phyloP scores from a whole-genome alignment of 2,888 invertebrate species.

The Diloba caeruleocephala region DNA sequence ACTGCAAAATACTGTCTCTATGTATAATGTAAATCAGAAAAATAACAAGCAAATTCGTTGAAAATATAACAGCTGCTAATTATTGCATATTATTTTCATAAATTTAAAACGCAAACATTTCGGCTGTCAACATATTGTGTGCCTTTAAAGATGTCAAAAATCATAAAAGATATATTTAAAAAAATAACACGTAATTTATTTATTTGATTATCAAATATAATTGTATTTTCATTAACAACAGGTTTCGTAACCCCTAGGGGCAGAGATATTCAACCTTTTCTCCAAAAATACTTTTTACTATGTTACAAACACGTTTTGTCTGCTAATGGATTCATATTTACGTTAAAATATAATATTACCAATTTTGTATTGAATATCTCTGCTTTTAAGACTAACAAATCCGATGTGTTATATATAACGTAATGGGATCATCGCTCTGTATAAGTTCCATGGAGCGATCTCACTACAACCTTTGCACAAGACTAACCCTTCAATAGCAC shows the following conservation, averaged over 20 bases:
- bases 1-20: slow-evolving; percentile 27
- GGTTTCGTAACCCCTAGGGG: slow-evolving; percentile 24
- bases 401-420: slow-evolving; percentile 7
- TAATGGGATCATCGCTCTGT: slow-evolving; percentile 5
- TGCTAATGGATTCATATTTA: no score
- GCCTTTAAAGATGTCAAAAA: slow-evolving; percentile 8
- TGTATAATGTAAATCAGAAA: slow-evolving; percentile 27
- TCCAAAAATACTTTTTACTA: neutral
- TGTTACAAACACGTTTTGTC: no score
- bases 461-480: slow-evolving; percentile 38
- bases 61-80: slow-evolving; percentile 22
- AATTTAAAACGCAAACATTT: slow-evolving; percentile 1
- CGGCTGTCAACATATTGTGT: neutral
- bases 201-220: slow-evolving; percentile 16
- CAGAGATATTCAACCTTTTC: slow-evolving; percentile 20
- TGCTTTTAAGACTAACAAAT: slow-evolving; percentile 17
- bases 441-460: slow-evolving; percentile 33
- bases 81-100: slow-evolving; percentile 10
- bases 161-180: slow-evolving; percentile 18
- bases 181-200: slow-evolving; percentile 30
- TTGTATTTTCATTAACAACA: slow-evolving; percentile 29
- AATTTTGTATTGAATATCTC: slow-evolving; percentile 17
- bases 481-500: slow-evolving; percentile 45
- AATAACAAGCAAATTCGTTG: slow-evolving; percentile 40
- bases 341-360: no score